phyloP scores from a whole-genome alignment of 2,888 invertebrate genomes.

The Phrixothrix hirtus region DNA sequence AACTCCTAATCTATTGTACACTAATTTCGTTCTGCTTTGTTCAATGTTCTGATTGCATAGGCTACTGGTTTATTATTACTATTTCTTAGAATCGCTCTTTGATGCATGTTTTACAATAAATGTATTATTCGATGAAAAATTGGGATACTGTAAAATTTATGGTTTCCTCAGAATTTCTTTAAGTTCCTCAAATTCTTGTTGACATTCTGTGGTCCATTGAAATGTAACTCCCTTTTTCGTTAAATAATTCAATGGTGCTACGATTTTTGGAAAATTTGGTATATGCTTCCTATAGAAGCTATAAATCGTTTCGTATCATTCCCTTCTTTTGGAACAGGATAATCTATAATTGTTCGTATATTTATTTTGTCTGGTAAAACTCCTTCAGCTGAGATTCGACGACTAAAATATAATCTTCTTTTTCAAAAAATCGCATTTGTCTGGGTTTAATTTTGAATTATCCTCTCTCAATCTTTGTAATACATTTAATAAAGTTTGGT shows the following conservation, averaged over 20 bases:
- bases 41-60: too few species aligned
- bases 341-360: slow-evolving; percentile 30
- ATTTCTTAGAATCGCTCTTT: slow-evolving; percentile 8
- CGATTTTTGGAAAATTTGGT: too few species aligned
- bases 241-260: slow-evolving; percentile 25
- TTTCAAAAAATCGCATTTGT: slow-evolving; percentile 34
- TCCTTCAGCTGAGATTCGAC: slow-evolving; percentile 31
- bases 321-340: slow-evolving; percentile 34
- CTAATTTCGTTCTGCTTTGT: slow-evolving; percentile 36
- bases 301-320: slow-evolving; percentile 30
- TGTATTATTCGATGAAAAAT: too few species aligned
- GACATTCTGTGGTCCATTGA: slow-evolving; percentile 4
- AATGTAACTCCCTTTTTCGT: slow-evolving; percentile 24
- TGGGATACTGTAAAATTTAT: slow-evolving; percentile 13
- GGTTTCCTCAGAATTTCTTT: slow-evolving; percentile 16
- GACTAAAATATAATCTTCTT: slow-evolving; percentile 30
- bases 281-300: slow-evolving; percentile 34
- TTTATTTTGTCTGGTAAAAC: slow-evolving; percentile 34
- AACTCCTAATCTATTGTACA: slow-evolving; percentile 34
- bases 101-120: slow-evolving; percentile 17
- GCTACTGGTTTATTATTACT: too few species aligned
- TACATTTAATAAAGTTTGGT: slow-evolving; percentile 31
- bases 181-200: too few species aligned
- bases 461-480: slow-evolving; percentile 25
- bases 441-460: slow-evolving; percentile 36